phyloP scores from a whole-genome alignment of 2,888 invertebrate species.

The Cabera pusaria region DNA sequence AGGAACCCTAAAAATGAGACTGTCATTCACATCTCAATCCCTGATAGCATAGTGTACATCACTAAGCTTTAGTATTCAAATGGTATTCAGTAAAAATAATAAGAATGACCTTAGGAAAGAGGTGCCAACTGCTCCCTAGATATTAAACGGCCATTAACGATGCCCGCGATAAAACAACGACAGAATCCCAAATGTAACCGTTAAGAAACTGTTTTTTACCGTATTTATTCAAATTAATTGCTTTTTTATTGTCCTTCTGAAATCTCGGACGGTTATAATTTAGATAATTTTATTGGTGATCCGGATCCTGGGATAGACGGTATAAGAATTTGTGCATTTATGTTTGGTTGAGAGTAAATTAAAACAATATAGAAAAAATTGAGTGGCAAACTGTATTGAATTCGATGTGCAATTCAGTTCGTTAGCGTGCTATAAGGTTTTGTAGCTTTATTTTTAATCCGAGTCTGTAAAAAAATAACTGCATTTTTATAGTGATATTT shows the following conservation, averaged over 20 bases:
- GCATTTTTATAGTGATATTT: no score
- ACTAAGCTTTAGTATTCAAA: conserved; percentile 56
- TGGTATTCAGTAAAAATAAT: conserved; percentile 56
- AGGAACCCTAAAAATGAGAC: no score
- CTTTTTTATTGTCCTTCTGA: conserved; percentile 59
- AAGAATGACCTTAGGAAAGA: conserved; percentile 43
- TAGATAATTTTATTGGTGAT: conserved; percentile 27
- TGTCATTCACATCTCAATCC: no score
- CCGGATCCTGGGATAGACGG: conserved; percentile 10
- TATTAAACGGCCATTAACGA: conserved; percentile 67
- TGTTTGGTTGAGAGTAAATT: no score
- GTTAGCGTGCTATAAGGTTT: no score
- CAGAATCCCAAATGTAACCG: conserved; percentile 64
- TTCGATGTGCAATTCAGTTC: no score
- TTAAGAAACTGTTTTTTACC: conserved; percentile 52
- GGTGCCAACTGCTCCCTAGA: conserved; percentile 56
- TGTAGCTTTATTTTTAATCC: no score
- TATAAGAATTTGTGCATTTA: conserved; percentile 12
- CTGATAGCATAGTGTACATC: no score
- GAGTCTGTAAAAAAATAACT: no score
- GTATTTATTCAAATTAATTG: conserved; percentile 75
- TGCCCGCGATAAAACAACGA: conserved; percentile 58
- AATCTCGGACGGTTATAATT: conserved; percentile 42
- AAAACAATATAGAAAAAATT: no score
- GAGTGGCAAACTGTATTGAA: no score